These are phyloP conservation scores for Phalera bucephala DNA, from an alignment of 2,888 invertebrate genomes.

Conservation along the genomic window DNA sequence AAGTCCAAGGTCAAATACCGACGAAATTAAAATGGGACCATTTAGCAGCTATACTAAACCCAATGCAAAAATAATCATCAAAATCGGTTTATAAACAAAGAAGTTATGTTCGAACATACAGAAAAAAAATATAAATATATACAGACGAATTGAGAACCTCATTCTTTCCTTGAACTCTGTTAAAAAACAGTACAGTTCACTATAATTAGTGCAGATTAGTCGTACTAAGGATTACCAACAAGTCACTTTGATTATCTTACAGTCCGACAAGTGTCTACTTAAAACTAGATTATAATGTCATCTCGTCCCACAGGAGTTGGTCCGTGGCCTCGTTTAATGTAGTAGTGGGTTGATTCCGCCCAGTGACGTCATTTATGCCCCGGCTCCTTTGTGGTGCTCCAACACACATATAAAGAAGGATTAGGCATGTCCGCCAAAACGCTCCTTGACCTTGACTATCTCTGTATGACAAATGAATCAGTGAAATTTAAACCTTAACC, in stretches of 20 bases:
- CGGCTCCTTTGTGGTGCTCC: conserved; percentile 5
- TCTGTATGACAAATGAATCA: too few species aligned
- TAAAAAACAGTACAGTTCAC: not conserved
- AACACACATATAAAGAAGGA: conserved; percentile 10
- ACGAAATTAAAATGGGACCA: too few species aligned
- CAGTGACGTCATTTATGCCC: conserved; percentile 14
- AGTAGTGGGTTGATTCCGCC: conserved; percentile 28
- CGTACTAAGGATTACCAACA: conserved; percentile 1
- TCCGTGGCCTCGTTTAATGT: conserved; percentile 29
- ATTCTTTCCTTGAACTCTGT: too few species aligned
- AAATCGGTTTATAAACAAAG: too few species aligned
- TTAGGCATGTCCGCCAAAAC: conserved; percentile 1
- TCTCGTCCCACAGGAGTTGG: conserved; percentile 16
- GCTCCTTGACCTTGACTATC: not conserved
- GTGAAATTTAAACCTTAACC: too few species aligned
- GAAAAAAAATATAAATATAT: too few species aligned
- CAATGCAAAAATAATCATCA: too few species aligned
- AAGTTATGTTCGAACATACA: too few species aligned
- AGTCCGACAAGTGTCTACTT: conserved; percentile 24
- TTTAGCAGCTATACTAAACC: too few species aligned
- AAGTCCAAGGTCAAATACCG: too few species aligned
- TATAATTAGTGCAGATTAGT: not conserved
- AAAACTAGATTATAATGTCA: conserved; percentile 25
- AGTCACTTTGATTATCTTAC: conserved; percentile 1
- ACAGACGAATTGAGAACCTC: too few species aligned